Base-by-base conservation (phyloP, 2,888 invertebrate species). In the Andrena marginata region DNA sequence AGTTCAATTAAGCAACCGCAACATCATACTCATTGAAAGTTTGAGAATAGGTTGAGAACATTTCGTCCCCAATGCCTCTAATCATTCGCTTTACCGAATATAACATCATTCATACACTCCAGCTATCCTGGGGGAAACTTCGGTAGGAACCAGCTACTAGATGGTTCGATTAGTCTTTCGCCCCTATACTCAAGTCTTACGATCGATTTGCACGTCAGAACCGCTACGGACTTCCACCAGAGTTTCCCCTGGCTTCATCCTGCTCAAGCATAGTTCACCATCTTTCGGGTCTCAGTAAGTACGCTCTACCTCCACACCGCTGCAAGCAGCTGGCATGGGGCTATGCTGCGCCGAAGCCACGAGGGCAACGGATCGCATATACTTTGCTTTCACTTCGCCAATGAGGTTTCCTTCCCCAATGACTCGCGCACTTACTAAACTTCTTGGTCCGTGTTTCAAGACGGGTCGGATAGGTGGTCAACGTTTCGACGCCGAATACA, bases 401-500 rank as follows among this genome's bases (percentile, higher is more conserved):
- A 94, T 95, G 94, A 95, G 95, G 95, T 95, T 90, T 95, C 13
- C 94, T 95, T 96, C 94, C 96, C 95, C 96, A 95, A 95, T 95
- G 95, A 96, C 96, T 96, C 95, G 96, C 96, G 95, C 94, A 96
- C 95, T 95, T 95, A 96, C 95, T 96, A 95, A 95, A 96, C 96
- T 96, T 96, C 96, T 96, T 71, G 96, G 96, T 96, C 96, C 96
- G 96, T 96, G 96, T 96, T 96, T 96, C 96, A 96, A 96, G 96
- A 96, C 96, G 96, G 96, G 96, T 96, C 96, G n/a, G n/a, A n/a
- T n/a, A n/a, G n/a, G n/a, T n/a, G n/a, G n/a, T n/a, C n/a, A n/a
- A n/a, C n/a, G n/a, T n/a, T n/a, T n/a, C n/a, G n/a, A n/a, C n/a
- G n/a, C n/a, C n/a, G n/a, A n/a, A n/a, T n/a, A n/a, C n/a, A n/a